Conservation (phyloP, 2,888 invertebrate species). For the Nowickia ferox region DNA sequence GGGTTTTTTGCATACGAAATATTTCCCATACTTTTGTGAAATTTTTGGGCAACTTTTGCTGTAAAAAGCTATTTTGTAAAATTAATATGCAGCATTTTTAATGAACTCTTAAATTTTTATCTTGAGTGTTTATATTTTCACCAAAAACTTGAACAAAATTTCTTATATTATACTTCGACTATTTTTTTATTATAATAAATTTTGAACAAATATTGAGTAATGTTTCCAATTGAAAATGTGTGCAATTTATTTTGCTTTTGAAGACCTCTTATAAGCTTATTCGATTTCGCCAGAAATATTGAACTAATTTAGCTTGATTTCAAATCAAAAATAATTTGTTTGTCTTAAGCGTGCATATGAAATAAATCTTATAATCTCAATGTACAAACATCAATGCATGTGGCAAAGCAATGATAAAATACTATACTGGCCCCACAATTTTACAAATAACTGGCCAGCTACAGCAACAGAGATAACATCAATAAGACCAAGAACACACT, state of each 20-base stretch:
- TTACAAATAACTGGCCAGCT: conserved; percentile 49
- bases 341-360: not conserved
- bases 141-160: no score
- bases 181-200: no score
- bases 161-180: no score
- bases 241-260: not conserved
- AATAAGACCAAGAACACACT: conserved; percentile 24
- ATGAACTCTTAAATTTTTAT: no score
- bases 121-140: no score
- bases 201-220: no score
- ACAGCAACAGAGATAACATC: conserved; percentile 28
- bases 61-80: no score
- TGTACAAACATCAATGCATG: conserved; percentile 54
- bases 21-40: no score
- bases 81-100: no score
- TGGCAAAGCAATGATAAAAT: conserved; percentile 63
- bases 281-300: not conserved
- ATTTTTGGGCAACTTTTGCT: no score
- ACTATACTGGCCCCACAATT: conserved; percentile 45
- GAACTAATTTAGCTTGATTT: not conserved
- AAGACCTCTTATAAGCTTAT: not conserved
- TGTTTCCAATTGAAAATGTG: no score
- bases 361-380: conserved; percentile 61
- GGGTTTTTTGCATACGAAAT: no score
- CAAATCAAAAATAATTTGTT: not conserved